These are phyloP conservation scores for Mamestra brassicae DNA, from an alignment of 2,888 invertebrate genomes.

Conservation along the genomic window DNA sequence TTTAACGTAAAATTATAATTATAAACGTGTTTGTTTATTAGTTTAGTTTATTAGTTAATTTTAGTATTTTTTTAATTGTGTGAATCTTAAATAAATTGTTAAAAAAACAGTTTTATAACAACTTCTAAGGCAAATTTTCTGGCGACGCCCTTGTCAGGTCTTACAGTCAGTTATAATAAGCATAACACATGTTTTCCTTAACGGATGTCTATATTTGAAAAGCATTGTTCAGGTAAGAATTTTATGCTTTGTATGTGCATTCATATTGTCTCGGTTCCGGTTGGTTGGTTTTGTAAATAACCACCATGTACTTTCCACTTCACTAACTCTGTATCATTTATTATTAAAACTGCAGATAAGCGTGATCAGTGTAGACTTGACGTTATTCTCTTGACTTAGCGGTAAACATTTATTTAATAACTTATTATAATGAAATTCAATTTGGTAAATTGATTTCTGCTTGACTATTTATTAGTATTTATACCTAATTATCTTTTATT, in stretches of 20 bases:
- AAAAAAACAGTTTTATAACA: no score
- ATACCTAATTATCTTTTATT: no score
- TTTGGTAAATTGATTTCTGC: background rate
- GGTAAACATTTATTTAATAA: background rate
- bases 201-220: conserved; percentile 9
- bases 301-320: no score
- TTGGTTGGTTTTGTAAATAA: conserved; percentile 12
- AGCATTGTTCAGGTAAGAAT: conserved; percentile 7
- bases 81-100: no score
- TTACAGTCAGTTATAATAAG: background rate
- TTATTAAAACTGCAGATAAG: conserved; percentile 17
- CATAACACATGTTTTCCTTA: conserved; percentile 16
- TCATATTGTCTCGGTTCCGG: conserved; percentile 13
- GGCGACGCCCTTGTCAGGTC: no score
- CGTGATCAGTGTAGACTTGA: background rate
- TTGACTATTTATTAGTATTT: no score
- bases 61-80: no score
- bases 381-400: background rate
- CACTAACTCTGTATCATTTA: background rate
- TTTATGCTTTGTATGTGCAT: conserved; percentile 12
- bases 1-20: no score
- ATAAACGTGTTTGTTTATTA: no score
- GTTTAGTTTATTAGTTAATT: no score
- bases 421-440: background rate
- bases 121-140: no score